A percentile compares a stretch with the other conserved stretches of the same genome.
phyloP scores from a whole-genome alignment of 2,888 invertebrate species.

The Sicus ferrugineus region DNA sequence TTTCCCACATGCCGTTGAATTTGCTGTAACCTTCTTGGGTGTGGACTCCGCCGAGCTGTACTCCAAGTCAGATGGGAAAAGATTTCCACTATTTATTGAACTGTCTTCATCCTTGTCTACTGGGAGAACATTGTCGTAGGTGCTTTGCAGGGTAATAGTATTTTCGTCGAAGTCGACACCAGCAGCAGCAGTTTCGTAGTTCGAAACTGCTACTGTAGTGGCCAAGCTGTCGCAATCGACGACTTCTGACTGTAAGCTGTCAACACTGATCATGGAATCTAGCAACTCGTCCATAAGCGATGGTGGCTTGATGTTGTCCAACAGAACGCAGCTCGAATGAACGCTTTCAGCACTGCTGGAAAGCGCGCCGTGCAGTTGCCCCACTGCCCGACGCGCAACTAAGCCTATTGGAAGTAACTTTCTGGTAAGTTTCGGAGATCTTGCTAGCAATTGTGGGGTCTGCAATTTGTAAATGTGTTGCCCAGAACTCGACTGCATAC shows the following conservation, averaged over 20 bases:
- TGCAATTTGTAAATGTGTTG: slow-evolving; percentile 42
- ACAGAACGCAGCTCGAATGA: slow-evolving; percentile 70
- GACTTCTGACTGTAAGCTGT: slow-evolving; percentile 82
- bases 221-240: slow-evolving; percentile 70
- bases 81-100: slow-evolving; percentile 69
- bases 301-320: slow-evolving; percentile 85
- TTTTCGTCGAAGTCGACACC: slow-evolving; percentile 64
- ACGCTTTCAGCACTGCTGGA: slow-evolving; percentile 73
- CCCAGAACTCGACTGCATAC: slow-evolving; percentile 50
- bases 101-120: slow-evolving; percentile 51
- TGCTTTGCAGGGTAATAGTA: slow-evolving; percentile 68
- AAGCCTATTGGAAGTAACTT: slow-evolving; percentile 75
- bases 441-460: slow-evolving; percentile 55
- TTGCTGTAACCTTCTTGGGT: slow-evolving; percentile 70
- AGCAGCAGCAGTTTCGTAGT: slow-evolving; percentile 67
- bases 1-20: slow-evolving; percentile 49
- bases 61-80: slow-evolving; percentile 75
- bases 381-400: slow-evolving; percentile 78
- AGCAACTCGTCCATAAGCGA: slow-evolving; percentile 78
- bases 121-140: slow-evolving; percentile 65
- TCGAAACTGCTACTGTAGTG: slow-evolving; percentile 59
- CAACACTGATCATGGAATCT: slow-evolving; percentile 86
- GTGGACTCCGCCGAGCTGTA: slow-evolving; percentile 80
- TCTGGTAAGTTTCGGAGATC: slow-evolving; percentile 67
- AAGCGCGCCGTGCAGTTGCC: slow-evolving; percentile 57